phyloP scores from a whole-genome alignment of 2,888 invertebrate genomes.

The Mesoligia furuncula region DNA sequence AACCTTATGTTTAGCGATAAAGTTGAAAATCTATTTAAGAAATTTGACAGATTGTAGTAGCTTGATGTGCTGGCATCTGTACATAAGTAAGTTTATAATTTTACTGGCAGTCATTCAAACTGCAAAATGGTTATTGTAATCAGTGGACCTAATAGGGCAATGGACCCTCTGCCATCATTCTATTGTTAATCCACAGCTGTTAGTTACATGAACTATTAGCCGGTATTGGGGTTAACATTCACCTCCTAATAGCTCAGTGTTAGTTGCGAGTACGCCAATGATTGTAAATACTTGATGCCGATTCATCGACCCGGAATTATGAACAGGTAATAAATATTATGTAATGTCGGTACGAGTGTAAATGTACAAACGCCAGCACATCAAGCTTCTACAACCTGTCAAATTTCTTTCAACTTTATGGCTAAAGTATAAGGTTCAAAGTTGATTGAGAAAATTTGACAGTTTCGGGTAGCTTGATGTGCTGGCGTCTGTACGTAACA shows the following conservation, averaged over 20 bases:
- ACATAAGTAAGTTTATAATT: not conserved
- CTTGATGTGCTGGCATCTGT: too few relatives aligned
- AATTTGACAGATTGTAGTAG: too few relatives aligned
- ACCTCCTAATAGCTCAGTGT: constrained; percentile 59
- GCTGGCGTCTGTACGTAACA: too few relatives aligned
- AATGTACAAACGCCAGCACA: not conserved
- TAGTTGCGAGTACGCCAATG: constrained; percentile 47
- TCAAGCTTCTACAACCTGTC: too few relatives aligned
- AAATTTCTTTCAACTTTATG: too few relatives aligned
- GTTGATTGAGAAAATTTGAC: too few relatives aligned
- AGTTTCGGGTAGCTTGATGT: too few relatives aligned
- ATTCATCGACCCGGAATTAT: constrained; percentile 36
- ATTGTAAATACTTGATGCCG: constrained; percentile 42
- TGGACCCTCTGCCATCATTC: constrained; percentile 14
- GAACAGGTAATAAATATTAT: constrained; percentile 23
- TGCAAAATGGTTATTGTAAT: not conserved
- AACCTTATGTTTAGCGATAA: too few relatives aligned
- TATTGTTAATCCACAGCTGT: not conserved
- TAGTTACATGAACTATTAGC: constrained; percentile 41
- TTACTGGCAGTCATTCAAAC: not conserved
- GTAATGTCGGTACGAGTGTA: not conserved
- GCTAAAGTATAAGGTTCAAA: too few relatives aligned
- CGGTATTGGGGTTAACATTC: constrained; percentile 67
- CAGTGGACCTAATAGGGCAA: not conserved
- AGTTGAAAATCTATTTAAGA: too few relatives aligned